A percentile compares a stretch with the other conserved stretches of the same genome.
Conservation (phyloP, 2,888 invertebrate genomes). For the Gymnosoma rotundatum region DNA sequence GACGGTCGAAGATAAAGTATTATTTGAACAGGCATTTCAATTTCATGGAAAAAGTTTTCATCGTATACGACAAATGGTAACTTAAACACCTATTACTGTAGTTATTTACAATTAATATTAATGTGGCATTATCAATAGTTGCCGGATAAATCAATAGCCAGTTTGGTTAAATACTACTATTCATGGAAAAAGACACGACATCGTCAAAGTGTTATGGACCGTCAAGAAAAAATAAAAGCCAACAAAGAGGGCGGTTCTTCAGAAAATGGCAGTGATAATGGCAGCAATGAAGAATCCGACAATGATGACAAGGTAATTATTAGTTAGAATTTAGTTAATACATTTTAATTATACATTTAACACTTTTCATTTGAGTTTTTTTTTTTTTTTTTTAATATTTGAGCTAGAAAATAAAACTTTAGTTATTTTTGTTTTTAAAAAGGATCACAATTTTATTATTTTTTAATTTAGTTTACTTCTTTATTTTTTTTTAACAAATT, state of each 20-base stretch:
- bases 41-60: constrained; percentile 99
- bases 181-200: constrained; percentile 98
- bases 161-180: constrained; percentile 98
- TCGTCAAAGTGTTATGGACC: constrained; percentile 96
- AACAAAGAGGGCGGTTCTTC: constrained; percentile 85
- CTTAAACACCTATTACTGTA: constrained; percentile 11
- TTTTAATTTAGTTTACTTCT: not conserved
- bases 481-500: constrained; percentile 9
- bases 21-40: constrained; percentile 99
- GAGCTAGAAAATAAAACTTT: constrained; percentile 19
- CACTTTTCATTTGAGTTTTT: constrained; percentile 35
- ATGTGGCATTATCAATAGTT: constrained; percentile 84
- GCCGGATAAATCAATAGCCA: constrained; percentile 98
- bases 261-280: constrained; percentile 92
- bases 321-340: constrained; percentile 71
- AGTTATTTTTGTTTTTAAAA: not conserved
- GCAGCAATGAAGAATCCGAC: constrained; percentile 93
- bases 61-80: constrained; percentile 97
- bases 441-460: not conserved
- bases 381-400: constrained; percentile 15
- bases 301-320: constrained; percentile 92
- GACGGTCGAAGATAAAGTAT: constrained; percentile 98
- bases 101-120: not conserved
- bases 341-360: constrained; percentile 48
- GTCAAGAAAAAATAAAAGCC: constrained; percentile 85